These are phyloP conservation scores for Junco hyemalis DNA, from an alignment of 2,113 vertebrate species.

Conservation along the genomic window DNA sequence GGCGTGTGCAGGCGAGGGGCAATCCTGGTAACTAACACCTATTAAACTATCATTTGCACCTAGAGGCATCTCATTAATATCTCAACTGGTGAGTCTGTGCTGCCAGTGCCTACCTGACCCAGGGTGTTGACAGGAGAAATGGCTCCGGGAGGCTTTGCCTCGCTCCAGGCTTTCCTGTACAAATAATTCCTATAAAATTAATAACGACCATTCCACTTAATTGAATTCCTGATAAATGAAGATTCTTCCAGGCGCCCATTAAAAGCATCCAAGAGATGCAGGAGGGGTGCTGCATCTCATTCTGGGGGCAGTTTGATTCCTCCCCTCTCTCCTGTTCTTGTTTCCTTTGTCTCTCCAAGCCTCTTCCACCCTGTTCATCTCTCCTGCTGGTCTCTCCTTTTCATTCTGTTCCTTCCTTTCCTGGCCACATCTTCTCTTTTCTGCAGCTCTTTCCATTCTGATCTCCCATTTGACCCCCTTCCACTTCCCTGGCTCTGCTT, in stretches of 20 bases:
- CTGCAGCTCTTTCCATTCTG: background rate
- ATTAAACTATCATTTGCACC: conserved; percentile 98
- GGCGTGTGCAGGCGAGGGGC: conserved; percentile 73
- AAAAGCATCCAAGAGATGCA: background rate
- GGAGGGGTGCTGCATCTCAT: background rate
- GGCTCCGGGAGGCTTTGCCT: conserved; percentile 75
- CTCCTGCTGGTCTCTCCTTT: background rate
- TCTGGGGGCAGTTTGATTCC: background rate
- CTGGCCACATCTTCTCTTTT: background rate
- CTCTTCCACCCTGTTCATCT: background rate
- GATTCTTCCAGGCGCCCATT: background rate
- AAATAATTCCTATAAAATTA: conserved; percentile 81
- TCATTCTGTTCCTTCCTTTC: background rate
- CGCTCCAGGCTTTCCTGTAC: conserved; percentile 66
- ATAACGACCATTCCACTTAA: conserved; percentile 71
- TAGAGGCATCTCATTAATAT: conserved; percentile 98
- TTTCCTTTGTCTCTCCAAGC: background rate
- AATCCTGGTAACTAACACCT: conserved; percentile 91
- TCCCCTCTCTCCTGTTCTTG: background rate
- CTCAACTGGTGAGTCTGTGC: conserved; percentile 81
- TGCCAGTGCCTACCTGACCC: conserved; percentile 83
- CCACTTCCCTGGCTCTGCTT: background rate
- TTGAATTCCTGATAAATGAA: conserved; percentile 77
- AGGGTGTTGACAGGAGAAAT: conserved; percentile 76
- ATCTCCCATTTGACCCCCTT: background rate